phyloP scores from a whole-genome alignment of 2,797 vertebrate genomes.

The Epinephelus coioides region DNA sequence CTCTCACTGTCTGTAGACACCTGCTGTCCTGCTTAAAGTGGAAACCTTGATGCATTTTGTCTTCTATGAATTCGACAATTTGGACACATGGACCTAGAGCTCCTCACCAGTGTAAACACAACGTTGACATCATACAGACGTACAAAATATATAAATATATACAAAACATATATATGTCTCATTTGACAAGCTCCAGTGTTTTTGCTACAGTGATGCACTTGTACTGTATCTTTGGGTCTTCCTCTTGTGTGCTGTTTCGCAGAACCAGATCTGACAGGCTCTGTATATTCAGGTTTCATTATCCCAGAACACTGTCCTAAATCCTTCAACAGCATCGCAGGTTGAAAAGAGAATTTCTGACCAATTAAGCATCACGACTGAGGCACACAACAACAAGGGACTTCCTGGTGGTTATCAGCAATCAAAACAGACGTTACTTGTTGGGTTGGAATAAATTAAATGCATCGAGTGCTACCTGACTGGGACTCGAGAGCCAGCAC shows the following conservation, averaged over 20 bases:
- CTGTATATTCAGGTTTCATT: constrained; percentile 12
- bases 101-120: constrained; percentile 73
- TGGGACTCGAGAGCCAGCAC: constrained; percentile 57
- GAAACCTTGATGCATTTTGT: constrained; percentile 24
- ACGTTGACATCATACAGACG: constrained; percentile 59
- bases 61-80: constrained; percentile 16
- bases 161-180: constrained; percentile 64
- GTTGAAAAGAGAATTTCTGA: constrained; percentile 11
- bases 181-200: constrained; percentile 62
- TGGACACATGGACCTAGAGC: constrained; percentile 36
- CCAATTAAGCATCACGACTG: constrained; percentile 22
- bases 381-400: constrained; percentile 42
- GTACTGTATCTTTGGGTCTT: constrained; percentile 11
- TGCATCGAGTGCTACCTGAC: constrained; percentile 52
- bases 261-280: constrained; percentile 1
- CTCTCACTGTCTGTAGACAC: neutral
- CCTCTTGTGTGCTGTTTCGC: constrained; percentile 15
- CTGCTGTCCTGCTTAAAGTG: constrained; percentile 22
- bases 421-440: constrained; percentile 31
- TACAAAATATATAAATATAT: constrained; percentile 75
- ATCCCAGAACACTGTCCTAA: constrained; percentile 12
- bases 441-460: constrained; percentile 41
- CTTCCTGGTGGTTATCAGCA: constrained; percentile 22
- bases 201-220: constrained; percentile 52
- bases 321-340: constrained; percentile 16